These are phyloP conservation scores for Cynaeus angustus DNA, from an alignment of 2,888 invertebrate species.

Conservation along the genomic window DNA sequence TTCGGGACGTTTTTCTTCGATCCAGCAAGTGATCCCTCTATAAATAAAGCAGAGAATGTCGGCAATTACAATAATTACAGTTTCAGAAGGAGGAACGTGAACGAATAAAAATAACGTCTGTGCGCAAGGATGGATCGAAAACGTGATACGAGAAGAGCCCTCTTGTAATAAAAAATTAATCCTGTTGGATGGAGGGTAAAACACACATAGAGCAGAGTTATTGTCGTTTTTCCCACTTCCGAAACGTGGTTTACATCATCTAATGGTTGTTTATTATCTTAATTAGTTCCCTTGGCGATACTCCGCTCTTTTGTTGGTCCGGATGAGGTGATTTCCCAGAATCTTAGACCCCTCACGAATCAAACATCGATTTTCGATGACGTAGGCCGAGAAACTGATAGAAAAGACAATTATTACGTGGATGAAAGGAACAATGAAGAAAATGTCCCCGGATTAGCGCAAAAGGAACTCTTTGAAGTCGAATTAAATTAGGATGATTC, in stretches of 20 bases:
- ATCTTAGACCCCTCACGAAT: background rate
- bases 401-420: constrained; percentile 11
- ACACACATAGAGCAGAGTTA: background rate
- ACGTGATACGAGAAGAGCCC: constrained; percentile 7
- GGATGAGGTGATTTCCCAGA: background rate
- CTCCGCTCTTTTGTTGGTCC: constrained; percentile 1
- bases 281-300: background rate
- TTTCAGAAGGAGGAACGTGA: constrained; percentile 12
- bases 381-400: constrained; percentile 6
- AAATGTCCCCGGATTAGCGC: background rate
- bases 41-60: constrained; percentile 28
- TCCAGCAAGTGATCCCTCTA: background rate
- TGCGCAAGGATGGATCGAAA: constrained; percentile 24
- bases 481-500: background rate
- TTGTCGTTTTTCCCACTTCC: too few relatives aligned
- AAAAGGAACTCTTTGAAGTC: background rate
- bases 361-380: constrained; percentile 1
- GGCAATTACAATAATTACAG: constrained; percentile 31
- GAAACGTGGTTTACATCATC: background rate
- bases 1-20: background rate
- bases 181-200: background rate
- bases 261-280: constrained; percentile 5
- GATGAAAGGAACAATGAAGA: background rate
- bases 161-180: constrained; percentile 20
- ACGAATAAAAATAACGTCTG: constrained; percentile 18